Conservation (phyloP, 2,888 invertebrate genomes). For the Noctua pronuba region DNA sequence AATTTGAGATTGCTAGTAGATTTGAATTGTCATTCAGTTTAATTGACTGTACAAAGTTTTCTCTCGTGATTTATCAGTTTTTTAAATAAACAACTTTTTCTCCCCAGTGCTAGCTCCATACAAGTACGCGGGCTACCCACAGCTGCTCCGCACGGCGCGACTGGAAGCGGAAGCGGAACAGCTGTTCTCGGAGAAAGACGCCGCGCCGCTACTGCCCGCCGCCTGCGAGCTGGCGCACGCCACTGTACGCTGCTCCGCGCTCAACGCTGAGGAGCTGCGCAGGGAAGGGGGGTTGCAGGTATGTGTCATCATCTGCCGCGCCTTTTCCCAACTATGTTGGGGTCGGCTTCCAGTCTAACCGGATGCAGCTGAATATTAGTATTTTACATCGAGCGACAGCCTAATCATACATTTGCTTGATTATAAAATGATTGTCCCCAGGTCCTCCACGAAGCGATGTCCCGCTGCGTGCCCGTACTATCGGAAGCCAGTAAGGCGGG, state of each 20-base stretch:
- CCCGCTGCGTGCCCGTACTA: constrained; percentile 98
- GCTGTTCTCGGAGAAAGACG: constrained; percentile 92
- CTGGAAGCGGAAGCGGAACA: constrained; percentile 98
- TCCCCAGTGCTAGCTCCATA: constrained; percentile 96
- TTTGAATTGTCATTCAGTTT: too few relatives aligned
- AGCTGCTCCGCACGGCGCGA: constrained; percentile 98
- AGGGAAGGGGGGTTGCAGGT: constrained; percentile 98
- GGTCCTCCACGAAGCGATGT: constrained; percentile 96
- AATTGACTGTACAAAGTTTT: too few relatives aligned
- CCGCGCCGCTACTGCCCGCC: constrained; percentile 93
- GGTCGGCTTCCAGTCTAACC: too few relatives aligned
- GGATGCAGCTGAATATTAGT: too few relatives aligned
- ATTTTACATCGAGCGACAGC: too few relatives aligned
- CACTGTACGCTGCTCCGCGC: constrained; percentile 98
- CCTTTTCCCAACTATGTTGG: too few relatives aligned
- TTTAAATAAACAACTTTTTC: not conserved
- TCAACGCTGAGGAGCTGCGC: constrained; percentile 99
- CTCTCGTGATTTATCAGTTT: too few relatives aligned
- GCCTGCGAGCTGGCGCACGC: constrained; percentile 98
- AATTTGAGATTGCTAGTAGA: too few relatives aligned
- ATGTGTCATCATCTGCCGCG: too few relatives aligned
- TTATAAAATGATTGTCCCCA: too few relatives aligned
- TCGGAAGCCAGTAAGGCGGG: constrained; percentile 93
- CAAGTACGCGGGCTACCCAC: constrained; percentile 99
- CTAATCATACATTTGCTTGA: too few relatives aligned